Conservation (phyloP, 92 coral and sea anemone species). For the Isaurus tuberculatus region DNA sequence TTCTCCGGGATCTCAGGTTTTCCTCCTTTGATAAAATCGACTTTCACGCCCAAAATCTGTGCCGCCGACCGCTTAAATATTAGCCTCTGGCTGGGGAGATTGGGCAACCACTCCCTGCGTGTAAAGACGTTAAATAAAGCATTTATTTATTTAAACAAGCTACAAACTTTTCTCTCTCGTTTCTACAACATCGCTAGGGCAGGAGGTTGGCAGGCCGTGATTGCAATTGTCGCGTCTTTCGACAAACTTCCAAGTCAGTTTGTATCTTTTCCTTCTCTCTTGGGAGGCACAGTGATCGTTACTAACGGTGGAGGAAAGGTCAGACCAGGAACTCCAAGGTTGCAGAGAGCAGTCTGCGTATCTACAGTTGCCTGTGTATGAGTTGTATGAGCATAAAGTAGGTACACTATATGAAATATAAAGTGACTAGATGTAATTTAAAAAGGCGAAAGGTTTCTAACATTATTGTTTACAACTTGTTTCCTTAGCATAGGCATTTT, state of each 20-base stretch:
- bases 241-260: conserved; percentile 63
- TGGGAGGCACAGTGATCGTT: conserved; percentile 89
- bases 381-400: background rate
- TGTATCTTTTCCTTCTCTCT: conserved; percentile 71
- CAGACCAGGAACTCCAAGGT: conserved; percentile 86
- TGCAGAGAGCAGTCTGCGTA: conserved; percentile 78
- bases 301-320: conserved; percentile 66
- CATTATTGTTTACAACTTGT: too few species aligned
- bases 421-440: too few species aligned
- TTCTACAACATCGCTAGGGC: conserved; percentile 72
- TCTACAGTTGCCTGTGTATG: conserved; percentile 75
- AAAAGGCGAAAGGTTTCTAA: too few species aligned
- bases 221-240: conserved; percentile 75
- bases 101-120: too few species aligned
- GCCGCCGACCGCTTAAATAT: too few species aligned
- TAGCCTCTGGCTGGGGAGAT: too few species aligned
- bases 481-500: too few species aligned
- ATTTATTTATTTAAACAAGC: background rate
- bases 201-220: conserved; percentile 79
- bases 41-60: too few species aligned
- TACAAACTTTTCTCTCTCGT: conserved; percentile 81
- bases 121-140: too few species aligned
- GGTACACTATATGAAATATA: too few species aligned
- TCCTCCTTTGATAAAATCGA: too few species aligned
- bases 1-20: too few species aligned